These are phyloP conservation scores for Pheosia gnoma DNA, from an alignment of 2,888 invertebrate genomes.

Conservation along the genomic window DNA sequence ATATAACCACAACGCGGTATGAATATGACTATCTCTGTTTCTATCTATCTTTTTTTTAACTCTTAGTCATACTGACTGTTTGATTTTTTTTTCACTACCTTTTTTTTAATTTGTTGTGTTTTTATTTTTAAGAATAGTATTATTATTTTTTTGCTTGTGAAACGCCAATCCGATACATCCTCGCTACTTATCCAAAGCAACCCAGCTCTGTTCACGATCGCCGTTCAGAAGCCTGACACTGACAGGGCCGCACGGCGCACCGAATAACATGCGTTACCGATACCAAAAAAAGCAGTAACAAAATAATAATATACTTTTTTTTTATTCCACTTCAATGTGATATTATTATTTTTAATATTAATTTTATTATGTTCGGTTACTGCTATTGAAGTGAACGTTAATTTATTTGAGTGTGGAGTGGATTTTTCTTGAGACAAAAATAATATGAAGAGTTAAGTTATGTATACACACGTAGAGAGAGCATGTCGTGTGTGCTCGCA, in stretches of 20 bases:
- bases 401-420: constrained; percentile 81
- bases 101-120: constrained; percentile 57
- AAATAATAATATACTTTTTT: constrained; percentile 26
- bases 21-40: constrained; percentile 75
- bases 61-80: constrained; percentile 84
- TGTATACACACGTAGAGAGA: constrained; percentile 56
- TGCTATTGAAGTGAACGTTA: constrained; percentile 68
- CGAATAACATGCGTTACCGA: constrained; percentile 72
- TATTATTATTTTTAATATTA: constrained; percentile 50
- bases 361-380: constrained; percentile 70
- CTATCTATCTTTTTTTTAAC: constrained; percentile 78
- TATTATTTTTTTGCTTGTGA: constrained; percentile 76
- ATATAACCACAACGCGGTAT: constrained; percentile 75
- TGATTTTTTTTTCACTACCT: constrained; percentile 70
- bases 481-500: constrained; percentile 74
- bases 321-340: constrained; percentile 47
- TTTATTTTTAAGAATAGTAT: constrained; percentile 69
- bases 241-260: constrained; percentile 58
- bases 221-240: constrained; percentile 49
- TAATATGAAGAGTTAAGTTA: constrained; percentile 28
- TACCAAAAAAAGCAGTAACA: constrained; percentile 69
- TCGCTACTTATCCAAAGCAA: constrained; percentile 74
- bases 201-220: constrained; percentile 60
- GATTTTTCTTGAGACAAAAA: constrained; percentile 68
- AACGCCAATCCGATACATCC: constrained; percentile 77